Percentiles rank a stretch among this genome's conserved stretches.
Conservation (phyloP, 2,797 vertebrate species). For the Coracias cyanogaster region DNA sequence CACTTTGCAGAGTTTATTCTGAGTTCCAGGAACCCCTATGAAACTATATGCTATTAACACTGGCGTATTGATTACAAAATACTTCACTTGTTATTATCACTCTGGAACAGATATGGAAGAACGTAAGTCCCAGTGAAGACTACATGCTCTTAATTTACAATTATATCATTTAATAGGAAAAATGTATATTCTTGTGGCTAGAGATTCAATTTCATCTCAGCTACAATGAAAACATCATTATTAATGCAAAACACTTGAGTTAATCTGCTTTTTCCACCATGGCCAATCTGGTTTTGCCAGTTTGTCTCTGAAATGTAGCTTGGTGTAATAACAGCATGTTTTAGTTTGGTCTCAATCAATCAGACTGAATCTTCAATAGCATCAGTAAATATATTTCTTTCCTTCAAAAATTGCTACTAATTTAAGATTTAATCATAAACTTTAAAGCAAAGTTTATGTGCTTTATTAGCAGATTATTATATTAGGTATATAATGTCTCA, state of each 20-base stretch:
- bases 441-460: not conserved
- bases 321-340: not conserved
- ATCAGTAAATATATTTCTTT: not conserved
- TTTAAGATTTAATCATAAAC: not conserved
- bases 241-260: slow-evolving; percentile 2
- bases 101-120: slow-evolving; percentile 68
- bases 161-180: slow-evolving; percentile 85
- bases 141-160: slow-evolving; percentile 77
- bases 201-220: slow-evolving; percentile 65
- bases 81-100: slow-evolving; percentile 79
- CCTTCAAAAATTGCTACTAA: not conserved
- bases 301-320: slow-evolving; percentile 34
- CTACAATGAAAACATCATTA: slow-evolving; percentile 33
- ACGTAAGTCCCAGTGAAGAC: slow-evolving; percentile 70
- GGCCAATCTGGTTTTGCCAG: not conserved
- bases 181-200: slow-evolving; percentile 72
- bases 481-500: not conserved
- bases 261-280: slow-evolving; percentile 22
- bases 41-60: slow-evolving; percentile 40
- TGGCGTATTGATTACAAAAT: slow-evolving; percentile 83
- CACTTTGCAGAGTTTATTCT: slow-evolving; percentile 34
- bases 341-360: not conserved
- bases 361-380: not conserved
- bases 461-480: not conserved
- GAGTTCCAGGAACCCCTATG: slow-evolving; percentile 34